Percentiles rank a stretch among this genome's conserved stretches.
Conservation (phyloP, 2,888 invertebrate genomes). For the Dasysyrphus tricinctus region DNA sequence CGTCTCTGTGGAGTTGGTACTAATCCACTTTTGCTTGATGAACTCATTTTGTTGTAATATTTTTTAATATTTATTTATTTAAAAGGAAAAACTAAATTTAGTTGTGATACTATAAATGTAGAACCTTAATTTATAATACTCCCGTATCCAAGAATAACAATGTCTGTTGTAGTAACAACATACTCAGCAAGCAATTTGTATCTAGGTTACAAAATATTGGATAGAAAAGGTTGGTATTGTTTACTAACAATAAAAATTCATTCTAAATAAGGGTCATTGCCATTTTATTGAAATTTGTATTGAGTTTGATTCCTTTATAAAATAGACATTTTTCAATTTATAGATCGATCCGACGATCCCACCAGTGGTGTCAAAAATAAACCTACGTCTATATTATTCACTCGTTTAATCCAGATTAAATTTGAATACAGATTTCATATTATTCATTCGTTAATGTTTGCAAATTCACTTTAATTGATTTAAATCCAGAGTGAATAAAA, state of each 20-base stretch:
- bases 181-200: neutral
- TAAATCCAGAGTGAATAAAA: too few species aligned
- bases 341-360: too few species aligned
- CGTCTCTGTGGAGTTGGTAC: slow-evolving; percentile 86
- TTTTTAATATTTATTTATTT: neutral
- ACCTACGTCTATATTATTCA: too few species aligned
- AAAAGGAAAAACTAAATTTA: neutral
- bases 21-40: slow-evolving; percentile 88
- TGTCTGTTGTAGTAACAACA: neutral
- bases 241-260: neutral
- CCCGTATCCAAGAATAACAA: slow-evolving; percentile 2
- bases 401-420: too few species aligned
- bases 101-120: neutral
- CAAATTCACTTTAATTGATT: too few species aligned
- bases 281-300: too few species aligned
- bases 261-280: too few species aligned
- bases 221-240: neutral
- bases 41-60: slow-evolving; percentile 83
- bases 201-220: neutral
- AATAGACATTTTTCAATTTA: too few species aligned
- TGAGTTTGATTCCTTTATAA: too few species aligned
- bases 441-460: too few species aligned
- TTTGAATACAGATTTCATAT: too few species aligned
- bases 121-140: neutral
- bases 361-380: too few species aligned